phyloP scores from a whole-genome alignment of 2,888 invertebrate genomes.

The Isotomurus palustris region DNA sequence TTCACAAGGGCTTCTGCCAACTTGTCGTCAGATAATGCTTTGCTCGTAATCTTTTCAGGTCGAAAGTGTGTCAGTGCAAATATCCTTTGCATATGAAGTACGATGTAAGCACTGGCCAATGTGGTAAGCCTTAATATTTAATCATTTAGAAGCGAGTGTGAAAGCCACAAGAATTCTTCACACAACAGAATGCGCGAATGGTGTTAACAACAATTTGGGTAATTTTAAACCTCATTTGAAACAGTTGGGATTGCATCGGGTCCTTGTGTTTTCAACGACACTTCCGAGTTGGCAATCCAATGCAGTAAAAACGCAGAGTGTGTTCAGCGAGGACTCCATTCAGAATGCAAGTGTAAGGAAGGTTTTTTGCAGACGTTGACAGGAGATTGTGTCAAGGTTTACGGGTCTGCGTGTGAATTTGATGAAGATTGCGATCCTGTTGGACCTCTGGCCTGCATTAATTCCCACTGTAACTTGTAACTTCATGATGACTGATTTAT shows the following conservation, averaged over 20 bases:
- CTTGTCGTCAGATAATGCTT: background rate
- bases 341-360: slow-evolving; percentile 30
- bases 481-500: too few relatives aligned
- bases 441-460: slow-evolving; percentile 8
- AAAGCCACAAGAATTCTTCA: too few relatives aligned
- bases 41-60: slow-evolving; percentile 5
- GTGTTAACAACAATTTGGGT: too few relatives aligned
- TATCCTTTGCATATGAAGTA: slow-evolving; percentile 33
- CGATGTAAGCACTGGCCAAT: slow-evolving; percentile 22
- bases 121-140: slow-evolving; percentile 7
- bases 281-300: slow-evolving; percentile 21
- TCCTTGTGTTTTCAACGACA: slow-evolving; percentile 29
- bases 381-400: slow-evolving; percentile 29
- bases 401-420: slow-evolving; percentile 25
- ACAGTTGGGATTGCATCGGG: slow-evolving; percentile 23
- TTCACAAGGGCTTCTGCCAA: background rate
- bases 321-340: slow-evolving; percentile 7
- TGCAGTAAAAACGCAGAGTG: slow-evolving; percentile 37
- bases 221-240: background rate
- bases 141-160: too few relatives aligned
- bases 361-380: slow-evolving; percentile 28
- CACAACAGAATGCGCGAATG: too few relatives aligned
- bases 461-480: slow-evolving; percentile 11
- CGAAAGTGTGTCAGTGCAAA: slow-evolving; percentile 33
- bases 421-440: slow-evolving; percentile 26